Conservation (phyloP, 2,888 invertebrate genomes). For the Crepidodera aurea region DNA sequence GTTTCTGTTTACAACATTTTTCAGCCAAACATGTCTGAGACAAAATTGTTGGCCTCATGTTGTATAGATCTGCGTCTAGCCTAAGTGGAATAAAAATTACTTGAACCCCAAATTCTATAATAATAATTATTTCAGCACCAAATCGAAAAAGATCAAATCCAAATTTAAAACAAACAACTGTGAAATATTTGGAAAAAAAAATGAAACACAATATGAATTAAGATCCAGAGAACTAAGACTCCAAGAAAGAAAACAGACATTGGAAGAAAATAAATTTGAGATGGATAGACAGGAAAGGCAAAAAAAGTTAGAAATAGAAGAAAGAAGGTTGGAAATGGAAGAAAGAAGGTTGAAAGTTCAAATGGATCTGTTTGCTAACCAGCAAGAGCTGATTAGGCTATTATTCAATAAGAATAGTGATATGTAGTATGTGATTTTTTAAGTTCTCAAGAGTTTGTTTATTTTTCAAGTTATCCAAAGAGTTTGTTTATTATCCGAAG, state of each 20-base stretch:
- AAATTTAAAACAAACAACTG: conserved; percentile 1
- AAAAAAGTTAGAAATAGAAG: too few species aligned
- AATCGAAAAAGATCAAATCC: neutral
- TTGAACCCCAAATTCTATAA: too few species aligned
- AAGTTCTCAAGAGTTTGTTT: too few species aligned
- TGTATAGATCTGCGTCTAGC: too few species aligned
- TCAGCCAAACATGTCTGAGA: too few species aligned
- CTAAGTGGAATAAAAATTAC: too few species aligned
- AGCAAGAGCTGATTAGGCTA: conserved; percentile 12
- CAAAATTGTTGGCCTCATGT: neutral
- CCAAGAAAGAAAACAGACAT: conserved; percentile 18
- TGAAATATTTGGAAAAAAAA: conserved; percentile 19
- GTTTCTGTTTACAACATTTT: neutral
- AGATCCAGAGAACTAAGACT: conserved; percentile 15
- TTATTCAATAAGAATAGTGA: neutral
- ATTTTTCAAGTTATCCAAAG: too few species aligned
- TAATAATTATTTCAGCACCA: conserved; percentile 10
- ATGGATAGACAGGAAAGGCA: conserved; percentile 16
- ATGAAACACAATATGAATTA: conserved; percentile 21
- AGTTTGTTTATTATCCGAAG: too few species aligned
- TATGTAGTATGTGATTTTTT: neutral
- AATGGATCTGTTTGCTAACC: conserved; percentile 17
- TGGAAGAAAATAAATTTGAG: conserved; percentile 19
- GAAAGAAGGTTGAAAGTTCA: conserved; percentile 17
- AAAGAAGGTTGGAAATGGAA: too few species aligned